A percentile compares a stretch with the other conserved stretches of the same genome.
phyloP scores from a whole-genome alignment of 30 jellyfish, hydroid and myxozoan genomes.

The Morbakka virulenta region DNA sequence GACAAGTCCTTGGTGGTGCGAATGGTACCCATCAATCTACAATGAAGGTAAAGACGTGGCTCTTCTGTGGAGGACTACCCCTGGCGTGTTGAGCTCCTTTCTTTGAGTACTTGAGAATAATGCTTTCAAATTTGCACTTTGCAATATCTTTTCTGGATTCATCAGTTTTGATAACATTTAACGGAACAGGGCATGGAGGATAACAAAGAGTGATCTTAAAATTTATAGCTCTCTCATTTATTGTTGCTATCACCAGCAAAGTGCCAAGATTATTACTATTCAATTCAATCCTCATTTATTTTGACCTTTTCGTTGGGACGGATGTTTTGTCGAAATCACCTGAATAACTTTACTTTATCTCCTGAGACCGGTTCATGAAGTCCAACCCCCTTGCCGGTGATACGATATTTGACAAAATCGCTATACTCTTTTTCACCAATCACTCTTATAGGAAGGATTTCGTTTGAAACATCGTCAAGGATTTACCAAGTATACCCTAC shows the following conservation, averaged over 20 bases:
- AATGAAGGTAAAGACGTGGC: not conserved
- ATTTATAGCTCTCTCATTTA: conserved; percentile 7
- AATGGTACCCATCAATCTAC: not conserved
- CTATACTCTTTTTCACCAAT: conserved; percentile 35
- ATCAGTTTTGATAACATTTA: conserved; percentile 39
- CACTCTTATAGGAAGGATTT: not conserved
- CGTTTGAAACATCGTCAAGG: not conserved
- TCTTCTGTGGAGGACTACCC: conserved; percentile 2
- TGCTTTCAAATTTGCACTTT: conserved; percentile 25
- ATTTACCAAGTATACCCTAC: conserved; percentile 18
- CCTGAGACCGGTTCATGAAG: conserved; percentile 29
- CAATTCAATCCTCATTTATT: conserved; percentile 25
- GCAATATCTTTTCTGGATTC: conserved; percentile 27
- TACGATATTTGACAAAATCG: conserved; percentile 9
- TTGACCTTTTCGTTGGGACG: not conserved
- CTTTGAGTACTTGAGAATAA: conserved; percentile 1
- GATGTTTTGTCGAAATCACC: not conserved
- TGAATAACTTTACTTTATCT: not conserved
- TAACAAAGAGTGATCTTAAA: conserved; percentile 18
- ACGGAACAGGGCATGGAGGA: conserved; percentile 45
- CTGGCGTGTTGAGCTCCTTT: not conserved
- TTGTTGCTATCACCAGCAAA: conserved; percentile 18
- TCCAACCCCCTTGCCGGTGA: not conserved
- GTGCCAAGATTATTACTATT: conserved; percentile 38
- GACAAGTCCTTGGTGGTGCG: not conserved